Evolutionary conservation across 2,113 vertebrate genomes (phyloP), one percentile per base, ranked within the genome.

Genomic region (Thunnus thynnus): DNA sequence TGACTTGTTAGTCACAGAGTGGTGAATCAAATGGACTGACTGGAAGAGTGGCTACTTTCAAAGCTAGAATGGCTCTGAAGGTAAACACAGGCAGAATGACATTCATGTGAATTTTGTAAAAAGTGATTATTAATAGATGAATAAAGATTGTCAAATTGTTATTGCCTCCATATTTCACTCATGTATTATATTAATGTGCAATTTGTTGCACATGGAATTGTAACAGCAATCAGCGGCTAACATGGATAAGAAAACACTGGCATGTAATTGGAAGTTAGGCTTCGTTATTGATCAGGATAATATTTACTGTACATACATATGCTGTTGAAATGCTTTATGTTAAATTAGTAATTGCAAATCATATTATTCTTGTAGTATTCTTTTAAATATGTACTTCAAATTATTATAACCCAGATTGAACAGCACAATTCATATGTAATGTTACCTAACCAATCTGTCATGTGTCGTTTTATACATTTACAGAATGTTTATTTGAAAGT

Each of bases 91-190:
- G 27, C 27, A 30, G 27, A 30, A 61, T 20, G 41, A 71, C 61
- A 55, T 12, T 36, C 61, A 70, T 92, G 89, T 93, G 88, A 90
- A 91, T 90, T 92, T 91, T 91, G 89, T 93, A 91, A 88, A 91
- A 89, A 93, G 22, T 76, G 58, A 90, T 85, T 54, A 85, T 80
- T 80, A 75, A 75, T 72, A 86, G 76, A 86, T 85, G 25, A 92
- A 90, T 92, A 90, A 92, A 91, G 72, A 82, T 27, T 81, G 65
- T 79, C 60, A 63, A 85, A 86, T 80, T 73, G 27, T 79, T 13
- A 25, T 0, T n/a, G 41, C 52, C 36, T 75, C 61, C 18, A 27
- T 61, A 62, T 76, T 72, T 82, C 18, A 63, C 32, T 51, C 2
- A 60, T 62, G 36, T 30, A 63, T 36, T 17, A 5, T 41, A 41